Evolutionary conservation across 2,888 invertebrate genomes (phyloP).

Genomic region (Priocnemis perturbator): DNA sequence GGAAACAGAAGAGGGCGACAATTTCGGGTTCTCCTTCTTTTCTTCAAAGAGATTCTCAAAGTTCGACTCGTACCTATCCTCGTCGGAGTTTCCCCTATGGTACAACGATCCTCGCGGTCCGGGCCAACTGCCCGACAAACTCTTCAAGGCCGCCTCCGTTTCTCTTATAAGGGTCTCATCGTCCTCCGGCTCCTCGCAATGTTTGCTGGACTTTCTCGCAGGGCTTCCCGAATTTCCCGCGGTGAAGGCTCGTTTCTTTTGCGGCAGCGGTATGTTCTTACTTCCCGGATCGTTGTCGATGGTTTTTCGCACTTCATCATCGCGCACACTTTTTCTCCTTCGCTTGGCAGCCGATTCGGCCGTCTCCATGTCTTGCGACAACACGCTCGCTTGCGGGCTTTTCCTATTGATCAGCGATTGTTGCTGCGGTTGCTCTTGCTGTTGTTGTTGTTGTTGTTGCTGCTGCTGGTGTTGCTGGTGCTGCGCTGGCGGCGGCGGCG

Average conservation of each 20-base stretch:
- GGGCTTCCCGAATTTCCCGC: conserved; percentile 75
- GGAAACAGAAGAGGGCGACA: conserved; percentile 82
- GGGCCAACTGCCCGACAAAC: conserved; percentile 91
- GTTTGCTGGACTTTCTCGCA: conserved; percentile 72
- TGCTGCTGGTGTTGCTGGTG: conserved; percentile 30
- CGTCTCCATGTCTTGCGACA: conserved; percentile 75
- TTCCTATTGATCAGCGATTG: conserved; percentile 61
- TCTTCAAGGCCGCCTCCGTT: conserved; percentile 91
- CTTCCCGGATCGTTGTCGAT: conserved; percentile 69
- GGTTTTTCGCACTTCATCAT: conserved; percentile 68
- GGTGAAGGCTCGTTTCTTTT: conserved; percentile 78
- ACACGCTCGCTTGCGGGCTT: conserved; percentile 72
- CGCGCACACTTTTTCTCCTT: conserved; percentile 75
- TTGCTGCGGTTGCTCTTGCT: conserved; percentile 31
- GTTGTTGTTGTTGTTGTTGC: conserved; percentile 46
- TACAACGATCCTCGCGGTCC: conserved; percentile 81
- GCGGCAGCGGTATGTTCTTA: conserved; percentile 76
- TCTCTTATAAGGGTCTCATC: conserved; percentile 91
- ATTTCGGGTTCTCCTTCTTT: conserved; percentile 81
- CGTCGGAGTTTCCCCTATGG: conserved; percentile 80
- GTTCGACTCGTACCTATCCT: conserved; percentile 83
- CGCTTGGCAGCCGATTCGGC: conserved; percentile 76
- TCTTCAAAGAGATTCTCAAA: conserved; percentile 92
- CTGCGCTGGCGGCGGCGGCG: conserved; percentile 44
- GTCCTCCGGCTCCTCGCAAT: conserved; percentile 78